These are phyloP conservation scores for Pherbina coryleti DNA, from an alignment of 2,888 invertebrate species.

Conservation along the genomic window DNA sequence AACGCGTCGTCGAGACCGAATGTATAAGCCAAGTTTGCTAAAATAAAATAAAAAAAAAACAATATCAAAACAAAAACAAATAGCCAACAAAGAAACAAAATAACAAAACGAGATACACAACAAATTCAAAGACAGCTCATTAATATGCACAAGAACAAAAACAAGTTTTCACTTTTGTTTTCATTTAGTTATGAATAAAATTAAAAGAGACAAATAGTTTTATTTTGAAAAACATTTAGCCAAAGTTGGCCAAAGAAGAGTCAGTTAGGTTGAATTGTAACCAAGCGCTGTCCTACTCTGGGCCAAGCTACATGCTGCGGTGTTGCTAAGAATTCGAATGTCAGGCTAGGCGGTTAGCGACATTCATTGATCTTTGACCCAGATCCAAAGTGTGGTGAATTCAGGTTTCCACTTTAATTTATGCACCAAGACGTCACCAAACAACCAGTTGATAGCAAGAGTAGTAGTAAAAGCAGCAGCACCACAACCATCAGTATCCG, in stretches of 20 bases:
- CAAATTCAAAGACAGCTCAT: background rate
- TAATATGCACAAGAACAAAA: conserved; percentile 20
- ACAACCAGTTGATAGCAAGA: background rate
- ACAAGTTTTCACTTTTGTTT: conserved; percentile 27
- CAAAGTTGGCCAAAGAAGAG: too few relatives aligned
- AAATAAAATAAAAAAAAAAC: background rate
- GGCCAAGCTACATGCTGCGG: background rate
- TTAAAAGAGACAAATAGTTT: background rate
- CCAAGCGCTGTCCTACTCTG: too few relatives aligned
- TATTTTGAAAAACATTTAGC: too few relatives aligned
- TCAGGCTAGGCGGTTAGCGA: background rate
- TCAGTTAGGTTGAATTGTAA: too few relatives aligned
- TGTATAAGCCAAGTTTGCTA: background rate
- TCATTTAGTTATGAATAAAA: conserved; percentile 28
- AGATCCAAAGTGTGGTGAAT: background rate
- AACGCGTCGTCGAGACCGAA: conserved; percentile 1
- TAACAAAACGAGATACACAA: background rate
- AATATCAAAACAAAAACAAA: background rate
- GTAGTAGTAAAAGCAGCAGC: background rate
- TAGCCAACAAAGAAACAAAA: background rate
- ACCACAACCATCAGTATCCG: background rate
- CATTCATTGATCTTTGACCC: conserved; percentile 16
- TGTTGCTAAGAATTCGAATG: background rate
- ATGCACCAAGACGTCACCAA: background rate
- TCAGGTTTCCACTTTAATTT: background rate